Evolutionary conservation across 2,797 vertebrate species (phyloP).

Genomic region (Clarias laeviceps): DNA sequence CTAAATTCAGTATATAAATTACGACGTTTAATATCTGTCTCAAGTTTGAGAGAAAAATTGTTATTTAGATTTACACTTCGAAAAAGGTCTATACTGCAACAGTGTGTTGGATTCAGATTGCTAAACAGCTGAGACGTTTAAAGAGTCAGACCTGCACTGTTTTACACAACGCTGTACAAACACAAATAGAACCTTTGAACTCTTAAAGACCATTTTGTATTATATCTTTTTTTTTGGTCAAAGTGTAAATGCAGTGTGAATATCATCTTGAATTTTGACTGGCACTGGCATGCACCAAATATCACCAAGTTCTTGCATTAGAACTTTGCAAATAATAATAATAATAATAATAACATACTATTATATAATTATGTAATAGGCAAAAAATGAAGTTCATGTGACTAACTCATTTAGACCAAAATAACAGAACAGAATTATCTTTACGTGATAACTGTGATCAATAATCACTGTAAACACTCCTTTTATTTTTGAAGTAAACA

Average conservation of each 20-base stretch:
- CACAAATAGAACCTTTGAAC: background rate
- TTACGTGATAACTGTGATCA: background rate
- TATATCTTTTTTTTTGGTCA: background rate
- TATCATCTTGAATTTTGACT: background rate
- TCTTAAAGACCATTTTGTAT: background rate
- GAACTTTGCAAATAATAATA: no score
- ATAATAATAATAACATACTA: no score
- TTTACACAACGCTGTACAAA: background rate
- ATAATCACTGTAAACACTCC: background rate
- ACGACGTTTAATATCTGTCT: background rate
- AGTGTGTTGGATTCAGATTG: background rate
- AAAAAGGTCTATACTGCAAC: background rate
- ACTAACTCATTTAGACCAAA: background rate
- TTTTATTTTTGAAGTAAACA: background rate
- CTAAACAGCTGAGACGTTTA: background rate
- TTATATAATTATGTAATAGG: no score
- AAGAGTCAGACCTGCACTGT: background rate
- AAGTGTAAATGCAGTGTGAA: background rate
- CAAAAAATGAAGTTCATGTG: background rate
- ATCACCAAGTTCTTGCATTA: no score
- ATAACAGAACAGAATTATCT: background rate
- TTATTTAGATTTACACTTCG: background rate
- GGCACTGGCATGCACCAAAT: no score
- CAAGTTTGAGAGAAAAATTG: no score
- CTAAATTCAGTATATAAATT: no score